phyloP scores from a whole-genome alignment of 2,888 invertebrate genomes.

The Pantelozetes paolii region DNA sequence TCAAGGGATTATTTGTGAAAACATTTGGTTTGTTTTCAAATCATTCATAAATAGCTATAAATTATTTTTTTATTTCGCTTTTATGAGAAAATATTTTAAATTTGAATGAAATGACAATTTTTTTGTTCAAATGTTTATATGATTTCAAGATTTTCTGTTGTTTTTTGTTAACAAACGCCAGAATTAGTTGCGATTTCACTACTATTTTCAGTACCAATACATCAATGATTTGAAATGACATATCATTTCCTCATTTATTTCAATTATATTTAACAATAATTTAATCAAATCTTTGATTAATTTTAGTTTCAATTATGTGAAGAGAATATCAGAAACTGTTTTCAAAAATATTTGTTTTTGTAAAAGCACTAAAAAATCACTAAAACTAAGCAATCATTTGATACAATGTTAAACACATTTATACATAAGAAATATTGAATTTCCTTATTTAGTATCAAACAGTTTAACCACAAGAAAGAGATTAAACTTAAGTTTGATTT shows the following conservation, averaged over 20 bases:
- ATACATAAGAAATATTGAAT: not conserved
- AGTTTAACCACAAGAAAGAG: not conserved
- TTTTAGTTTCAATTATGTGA: not conserved
- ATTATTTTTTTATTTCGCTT: no score
- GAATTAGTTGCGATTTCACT: not conserved
- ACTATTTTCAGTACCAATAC: not conserved
- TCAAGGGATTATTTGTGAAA: no score
- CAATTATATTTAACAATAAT: not conserved
- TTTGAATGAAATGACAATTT: no score
- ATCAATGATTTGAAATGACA: not conserved
- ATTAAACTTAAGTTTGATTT: not conserved
- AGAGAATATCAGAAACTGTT: not conserved
- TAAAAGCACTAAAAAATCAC: not conserved
- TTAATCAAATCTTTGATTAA: not conserved
- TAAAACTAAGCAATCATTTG: no score
- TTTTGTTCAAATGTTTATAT: no score
- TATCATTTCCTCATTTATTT: not conserved
- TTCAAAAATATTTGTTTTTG: not conserved
- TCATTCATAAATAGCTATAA: no score
- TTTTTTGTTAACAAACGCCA: not conserved
- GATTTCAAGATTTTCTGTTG: not conserved
- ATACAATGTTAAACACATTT: no score
- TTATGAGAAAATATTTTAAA: no score
- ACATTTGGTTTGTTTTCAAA: no score
- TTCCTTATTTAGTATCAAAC: conserved; percentile 13